Base-by-base conservation (phyloP, 2,113 vertebrate species). In the Mesitornis unicolor region DNA sequence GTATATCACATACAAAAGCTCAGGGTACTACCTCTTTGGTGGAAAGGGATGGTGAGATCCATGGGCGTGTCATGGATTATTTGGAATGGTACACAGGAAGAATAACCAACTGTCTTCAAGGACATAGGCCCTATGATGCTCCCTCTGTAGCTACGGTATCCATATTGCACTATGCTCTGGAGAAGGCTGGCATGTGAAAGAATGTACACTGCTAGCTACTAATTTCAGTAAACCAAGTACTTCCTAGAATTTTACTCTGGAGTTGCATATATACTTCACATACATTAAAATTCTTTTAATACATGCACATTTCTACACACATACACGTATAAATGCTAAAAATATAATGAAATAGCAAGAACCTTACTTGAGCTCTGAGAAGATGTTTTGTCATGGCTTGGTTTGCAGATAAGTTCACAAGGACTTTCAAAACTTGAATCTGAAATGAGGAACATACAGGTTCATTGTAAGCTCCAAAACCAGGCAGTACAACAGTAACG, bases 371-470 rank as follows among this genome's bases (percentile, higher is more conserved):
- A 94, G 98, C 97, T 98, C 98, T 97, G 89, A 99, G 98, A 57
- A 99, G 98, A 94, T 98, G 97, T 93, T 98, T 98, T 96, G 99
- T 97, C 98, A 99, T 98, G 92, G 98, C 98, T 96, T 99, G 98
- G 91, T 99, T 99, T 93, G 98, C 98, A 81, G 99, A 99, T 95
- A 99, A 97, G 96, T 99, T 99, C 95, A 99, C 98, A 60, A 99
- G 98, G 36, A 99, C 97, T 96, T 99, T 99, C 78, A 99, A 96
- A 93, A 98, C 97, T 38, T 99, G 99, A 95, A 99, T 98, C 99
- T 99, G 98, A 95, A 98, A 97, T 56, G 42, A 94, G 33, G 50
- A 92, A 57, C 68, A 29, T 9, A 31, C 0, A 56, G 19, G 25
- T 74, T 93, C 43, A 89, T 38, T 68, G 57, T 38, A 87, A 79